phyloP scores from a whole-genome alignment of 2,888 invertebrate species.

The Agriopis leucophaearia region DNA sequence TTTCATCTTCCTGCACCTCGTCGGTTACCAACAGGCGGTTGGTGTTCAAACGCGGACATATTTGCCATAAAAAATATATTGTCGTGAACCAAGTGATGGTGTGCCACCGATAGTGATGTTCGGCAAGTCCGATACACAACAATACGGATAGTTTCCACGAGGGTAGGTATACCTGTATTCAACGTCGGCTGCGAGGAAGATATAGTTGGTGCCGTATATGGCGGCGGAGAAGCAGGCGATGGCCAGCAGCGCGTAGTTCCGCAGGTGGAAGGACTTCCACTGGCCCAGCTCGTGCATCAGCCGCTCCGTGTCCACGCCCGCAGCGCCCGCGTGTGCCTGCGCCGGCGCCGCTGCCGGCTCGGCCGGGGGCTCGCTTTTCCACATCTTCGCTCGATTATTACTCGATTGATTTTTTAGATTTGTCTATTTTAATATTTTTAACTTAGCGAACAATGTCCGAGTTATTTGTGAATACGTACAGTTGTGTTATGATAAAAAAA shows the following conservation, averaged over 20 bases:
- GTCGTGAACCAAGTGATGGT: no score
- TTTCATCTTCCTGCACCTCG: no score
- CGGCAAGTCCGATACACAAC: no score
- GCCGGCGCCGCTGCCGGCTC: conserved; percentile 36
- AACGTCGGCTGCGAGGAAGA: conserved; percentile 76
- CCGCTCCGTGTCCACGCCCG: conserved; percentile 67
- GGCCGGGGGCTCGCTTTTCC: conserved; percentile 33
- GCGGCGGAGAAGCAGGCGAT: conserved; percentile 61
- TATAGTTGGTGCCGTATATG: conserved; percentile 70
- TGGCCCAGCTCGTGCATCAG: conserved; percentile 78
- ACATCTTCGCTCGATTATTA: conserved; percentile 28
- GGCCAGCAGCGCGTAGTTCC: conserved; percentile 66
- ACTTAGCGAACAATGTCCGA: background rate
- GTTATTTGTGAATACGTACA: no score
- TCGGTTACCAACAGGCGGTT: no score
- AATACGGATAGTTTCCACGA: no score
- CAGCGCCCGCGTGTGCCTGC: conserved; percentile 42
- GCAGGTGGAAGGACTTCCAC: conserved; percentile 68
- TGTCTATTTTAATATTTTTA: background rate
- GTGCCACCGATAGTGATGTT: no score
- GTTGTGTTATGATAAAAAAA: no score
- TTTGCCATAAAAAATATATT: no score
- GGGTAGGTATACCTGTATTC: conserved; percentile 80
- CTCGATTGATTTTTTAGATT: background rate
- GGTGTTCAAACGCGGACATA: no score